A percentile compares a stretch with the other conserved stretches of the same genome.
These are phyloP conservation scores for Drosophila prolongata DNA, from an alignment of 2,888 invertebrate genomes.

Conservation along the genomic window DNA sequence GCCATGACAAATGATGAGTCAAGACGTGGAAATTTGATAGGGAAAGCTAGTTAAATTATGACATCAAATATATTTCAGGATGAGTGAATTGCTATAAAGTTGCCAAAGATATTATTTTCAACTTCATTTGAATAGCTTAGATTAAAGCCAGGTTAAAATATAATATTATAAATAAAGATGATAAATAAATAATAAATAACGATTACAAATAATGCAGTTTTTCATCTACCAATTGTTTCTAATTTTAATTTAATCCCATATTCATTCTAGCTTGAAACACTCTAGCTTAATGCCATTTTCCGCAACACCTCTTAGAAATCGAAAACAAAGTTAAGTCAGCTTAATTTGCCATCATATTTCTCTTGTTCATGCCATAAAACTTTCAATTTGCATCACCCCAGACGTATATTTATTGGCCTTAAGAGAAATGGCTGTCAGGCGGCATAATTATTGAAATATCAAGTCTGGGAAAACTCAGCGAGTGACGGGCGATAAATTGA, in stretches of 20 bases:
- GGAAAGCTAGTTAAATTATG: conserved; percentile 2
- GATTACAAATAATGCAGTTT: no score
- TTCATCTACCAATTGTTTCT: no score
- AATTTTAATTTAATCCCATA: no score
- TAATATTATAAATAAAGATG: no score
- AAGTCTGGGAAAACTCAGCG: conserved; percentile 24
- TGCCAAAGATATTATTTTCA: no score
- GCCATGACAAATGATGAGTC: conserved; percentile 18
- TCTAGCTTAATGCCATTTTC: neutral
- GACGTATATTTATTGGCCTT: conserved; percentile 35
- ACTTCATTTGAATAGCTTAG: no score
- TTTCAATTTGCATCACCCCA: conserved; percentile 27
- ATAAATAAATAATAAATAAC: neutral
- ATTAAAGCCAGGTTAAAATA: no score
- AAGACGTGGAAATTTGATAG: conserved; percentile 10
- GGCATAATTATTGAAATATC: conserved; percentile 38
- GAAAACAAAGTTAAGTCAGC: conserved; percentile 2
- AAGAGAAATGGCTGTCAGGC: conserved; percentile 21
- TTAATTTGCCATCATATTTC: conserved; percentile 30
- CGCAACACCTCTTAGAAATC: no score
- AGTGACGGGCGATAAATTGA: conserved; percentile 47
- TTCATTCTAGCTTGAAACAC: neutral
- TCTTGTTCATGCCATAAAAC: conserved; percentile 13
- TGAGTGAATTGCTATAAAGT: conserved; percentile 6
- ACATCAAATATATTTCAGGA: conserved; percentile 7